A percentile compares a stretch with the other conserved stretches of the same genome.
Conservation (phyloP, 1,140 invertebrate species). For the Glossosoma conforme region DNA sequence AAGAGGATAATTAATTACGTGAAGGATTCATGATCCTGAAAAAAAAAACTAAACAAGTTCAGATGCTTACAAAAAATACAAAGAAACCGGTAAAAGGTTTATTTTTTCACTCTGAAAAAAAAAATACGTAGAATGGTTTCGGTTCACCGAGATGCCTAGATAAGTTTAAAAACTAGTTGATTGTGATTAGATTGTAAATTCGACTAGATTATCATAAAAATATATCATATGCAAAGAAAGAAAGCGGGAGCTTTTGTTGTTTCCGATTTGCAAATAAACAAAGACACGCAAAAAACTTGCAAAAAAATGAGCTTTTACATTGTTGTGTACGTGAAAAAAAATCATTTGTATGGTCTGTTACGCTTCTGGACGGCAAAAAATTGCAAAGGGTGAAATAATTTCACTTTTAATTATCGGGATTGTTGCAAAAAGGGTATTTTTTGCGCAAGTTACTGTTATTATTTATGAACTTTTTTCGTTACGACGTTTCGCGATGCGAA, state of each 20-base stretch:
- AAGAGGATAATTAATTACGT: conserved; percentile 27
- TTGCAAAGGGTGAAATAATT: conserved; percentile 25
- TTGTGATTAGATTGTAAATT: conserved; percentile 30
- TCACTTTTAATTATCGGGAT: conserved; percentile 29
- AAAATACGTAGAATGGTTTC: conserved; percentile 21
- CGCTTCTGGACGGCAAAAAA: too few relatives aligned
- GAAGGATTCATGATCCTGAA: conserved; percentile 22
- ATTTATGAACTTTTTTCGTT: too few relatives aligned
- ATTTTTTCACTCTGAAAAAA: conserved; percentile 13
- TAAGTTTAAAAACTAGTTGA: conserved; percentile 12
- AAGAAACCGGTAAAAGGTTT: conserved; percentile 17
- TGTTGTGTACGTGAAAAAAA: conserved; percentile 5
- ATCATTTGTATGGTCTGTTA: conserved; percentile 1
- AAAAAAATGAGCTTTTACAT: conserved; percentile 7
- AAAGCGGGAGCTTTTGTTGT: conserved; percentile 9
- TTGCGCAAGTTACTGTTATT: neutral
- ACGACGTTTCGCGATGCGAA: too few relatives aligned
- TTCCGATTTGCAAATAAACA: conserved; percentile 27
- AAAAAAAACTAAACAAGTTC: too few relatives aligned
- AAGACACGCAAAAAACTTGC: conserved; percentile 13
- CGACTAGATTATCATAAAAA: conserved; percentile 31
- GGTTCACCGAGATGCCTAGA: conserved; percentile 32
- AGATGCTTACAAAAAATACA: conserved; percentile 13
- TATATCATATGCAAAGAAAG: conserved; percentile 26
- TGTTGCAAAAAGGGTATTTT: conserved; percentile 18